Percentiles rank a stretch among this genome's conserved stretches.
These are phyloP conservation scores for Bicyclus anynana DNA, from an alignment of 1,140 invertebrate species.

Conservation along the genomic window DNA sequence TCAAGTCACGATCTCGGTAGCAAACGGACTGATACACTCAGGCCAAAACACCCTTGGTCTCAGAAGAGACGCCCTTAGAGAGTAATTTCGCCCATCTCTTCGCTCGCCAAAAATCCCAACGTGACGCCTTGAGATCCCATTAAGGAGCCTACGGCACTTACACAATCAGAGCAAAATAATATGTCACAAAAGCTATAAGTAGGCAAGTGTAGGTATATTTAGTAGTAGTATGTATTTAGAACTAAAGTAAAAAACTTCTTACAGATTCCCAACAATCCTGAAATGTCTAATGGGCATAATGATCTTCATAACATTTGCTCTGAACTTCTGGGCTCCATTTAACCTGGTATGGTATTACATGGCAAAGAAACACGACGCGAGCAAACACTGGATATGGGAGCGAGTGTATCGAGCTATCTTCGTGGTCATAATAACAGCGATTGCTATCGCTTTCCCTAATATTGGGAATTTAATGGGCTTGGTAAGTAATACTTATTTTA, in stretches of 20 bases:
- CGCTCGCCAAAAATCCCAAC: too few species aligned
- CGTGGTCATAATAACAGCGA: slow-evolving; percentile 41
- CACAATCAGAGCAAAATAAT: too few species aligned
- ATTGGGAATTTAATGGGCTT: slow-evolving; percentile 62
- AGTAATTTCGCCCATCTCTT: too few species aligned
- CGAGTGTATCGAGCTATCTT: slow-evolving; percentile 51
- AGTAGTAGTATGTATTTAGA: too few species aligned
- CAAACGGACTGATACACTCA: too few species aligned
- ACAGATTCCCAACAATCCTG: slow-evolving; percentile 56
- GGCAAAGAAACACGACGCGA: slow-evolving; percentile 44
- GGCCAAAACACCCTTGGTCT: too few species aligned
- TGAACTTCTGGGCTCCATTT: slow-evolving; percentile 67
- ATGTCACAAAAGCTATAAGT: too few species aligned
- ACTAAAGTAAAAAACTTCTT: slow-evolving; percentile 2
- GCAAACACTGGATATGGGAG: slow-evolving; percentile 54
- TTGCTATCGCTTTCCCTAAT: slow-evolving; percentile 61
- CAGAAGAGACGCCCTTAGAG: too few species aligned
- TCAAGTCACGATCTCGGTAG: too few species aligned
- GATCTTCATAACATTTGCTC: slow-evolving; percentile 63
- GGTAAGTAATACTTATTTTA: slow-evolving; percentile 32
- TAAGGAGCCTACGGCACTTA: too few species aligned
- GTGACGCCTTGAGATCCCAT: too few species aligned
- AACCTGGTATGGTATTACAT: slow-evolving; percentile 63
- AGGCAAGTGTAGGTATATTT: too few species aligned
- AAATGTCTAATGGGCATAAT: slow-evolving; percentile 60